Conservation (phyloP, 1,140 invertebrate genomes). For the Euglossa dilemma region DNA sequence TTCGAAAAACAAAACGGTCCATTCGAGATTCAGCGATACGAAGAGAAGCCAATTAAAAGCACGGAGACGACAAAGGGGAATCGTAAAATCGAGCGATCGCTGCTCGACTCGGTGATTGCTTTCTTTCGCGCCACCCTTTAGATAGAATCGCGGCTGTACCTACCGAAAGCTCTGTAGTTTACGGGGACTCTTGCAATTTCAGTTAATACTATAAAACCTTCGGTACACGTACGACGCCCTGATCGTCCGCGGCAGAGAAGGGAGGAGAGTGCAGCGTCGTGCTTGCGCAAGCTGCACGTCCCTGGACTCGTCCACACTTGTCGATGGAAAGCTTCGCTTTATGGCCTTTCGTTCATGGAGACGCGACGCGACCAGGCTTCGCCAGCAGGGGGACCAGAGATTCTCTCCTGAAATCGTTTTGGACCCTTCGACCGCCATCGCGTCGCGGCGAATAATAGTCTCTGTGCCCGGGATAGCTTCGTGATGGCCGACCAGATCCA, state of each 20-base stretch:
- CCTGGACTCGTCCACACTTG: conserved; percentile 56
- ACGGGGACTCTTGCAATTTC: conserved; percentile 77
- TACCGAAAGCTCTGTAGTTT: conserved; percentile 64
- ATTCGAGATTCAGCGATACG: too few relatives aligned
- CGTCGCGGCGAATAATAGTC: not conserved
- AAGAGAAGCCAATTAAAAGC: too few relatives aligned
- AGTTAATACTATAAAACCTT: conserved; percentile 79
- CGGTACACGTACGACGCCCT: conserved; percentile 60
- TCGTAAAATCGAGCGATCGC: too few relatives aligned
- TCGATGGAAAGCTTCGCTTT: conserved; percentile 63
- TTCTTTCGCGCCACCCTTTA: conserved; percentile 52
- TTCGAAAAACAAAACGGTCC: too few relatives aligned
- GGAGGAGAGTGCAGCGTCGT: not conserved
- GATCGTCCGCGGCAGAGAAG: not conserved
- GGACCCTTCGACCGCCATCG: not conserved
- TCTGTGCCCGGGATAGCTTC: too few relatives aligned
- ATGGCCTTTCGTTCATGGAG: conserved; percentile 53
- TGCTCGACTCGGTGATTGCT: not conserved
- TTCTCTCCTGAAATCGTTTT: not conserved
- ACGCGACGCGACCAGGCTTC: conserved; percentile 21
- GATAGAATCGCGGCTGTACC: conserved; percentile 4
- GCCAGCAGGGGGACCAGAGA: conserved; percentile 2
- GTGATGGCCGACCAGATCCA: too few relatives aligned
- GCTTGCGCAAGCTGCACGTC: conserved; percentile 10
- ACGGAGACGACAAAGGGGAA: too few relatives aligned